Conservation (phyloP, 2,113 vertebrate species). For the Hypomesus transpacificus region DNA sequence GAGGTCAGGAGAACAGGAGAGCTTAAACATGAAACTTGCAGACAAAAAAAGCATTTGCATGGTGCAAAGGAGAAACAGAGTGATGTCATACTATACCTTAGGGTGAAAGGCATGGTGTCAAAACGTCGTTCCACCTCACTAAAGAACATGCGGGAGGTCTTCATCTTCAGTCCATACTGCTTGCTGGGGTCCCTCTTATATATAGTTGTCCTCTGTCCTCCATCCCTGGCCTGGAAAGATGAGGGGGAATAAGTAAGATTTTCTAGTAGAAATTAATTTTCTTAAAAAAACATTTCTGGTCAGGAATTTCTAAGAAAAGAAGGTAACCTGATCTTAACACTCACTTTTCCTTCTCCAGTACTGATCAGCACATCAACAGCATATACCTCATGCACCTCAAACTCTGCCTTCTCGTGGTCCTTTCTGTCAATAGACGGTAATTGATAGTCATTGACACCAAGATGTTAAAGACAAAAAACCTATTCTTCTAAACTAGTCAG, state of each 20-base stretch:
- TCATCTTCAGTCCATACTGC: constrained; percentile 97
- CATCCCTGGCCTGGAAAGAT: constrained; percentile 82
- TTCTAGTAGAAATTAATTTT: not conserved
- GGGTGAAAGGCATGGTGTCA: constrained; percentile 95
- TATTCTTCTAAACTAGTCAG: not conserved
- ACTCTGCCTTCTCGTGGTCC: constrained; percentile 97
- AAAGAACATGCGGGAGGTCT: constrained; percentile 95
- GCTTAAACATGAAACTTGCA: not conserved
- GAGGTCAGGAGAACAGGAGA: constrained; percentile 4
- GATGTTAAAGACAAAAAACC: not conserved
- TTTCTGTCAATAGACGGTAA: constrained; percentile 72
- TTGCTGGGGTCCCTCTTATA: constrained; percentile 97
- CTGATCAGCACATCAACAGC: constrained; percentile 97
- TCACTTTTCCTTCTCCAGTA: constrained; percentile 96
- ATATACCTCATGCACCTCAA: constrained; percentile 97
- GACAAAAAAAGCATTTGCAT: too few species aligned
- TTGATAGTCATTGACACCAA: not conserved
- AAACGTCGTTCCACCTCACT: constrained; percentile 96
- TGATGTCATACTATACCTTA: constrained; percentile 73
- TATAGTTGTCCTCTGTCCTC: constrained; percentile 93
- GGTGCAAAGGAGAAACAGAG: too few species aligned
- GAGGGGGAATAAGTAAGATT: not conserved
- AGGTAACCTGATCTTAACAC: not conserved
- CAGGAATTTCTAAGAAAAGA: not conserved
- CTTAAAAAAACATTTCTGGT: not conserved